A percentile compares a stretch with the other conserved stretches of the same genome.
Conservation (phyloP, 2,888 invertebrate genomes). For the Epinotia demarniana region DNA sequence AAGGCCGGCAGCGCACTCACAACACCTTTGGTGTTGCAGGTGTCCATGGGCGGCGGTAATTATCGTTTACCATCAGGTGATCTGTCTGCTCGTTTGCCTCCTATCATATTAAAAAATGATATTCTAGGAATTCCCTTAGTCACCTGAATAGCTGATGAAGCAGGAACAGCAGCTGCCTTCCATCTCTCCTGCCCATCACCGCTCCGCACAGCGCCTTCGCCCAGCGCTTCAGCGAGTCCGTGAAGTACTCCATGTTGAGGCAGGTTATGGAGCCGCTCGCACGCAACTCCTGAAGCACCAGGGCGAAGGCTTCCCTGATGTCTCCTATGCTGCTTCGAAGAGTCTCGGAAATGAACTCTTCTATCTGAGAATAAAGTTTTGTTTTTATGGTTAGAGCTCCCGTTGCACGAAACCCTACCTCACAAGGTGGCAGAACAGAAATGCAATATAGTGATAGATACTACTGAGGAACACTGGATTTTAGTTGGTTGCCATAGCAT, state of each 20-base stretch:
- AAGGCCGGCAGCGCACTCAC: too few species aligned
- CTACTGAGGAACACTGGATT: too few species aligned
- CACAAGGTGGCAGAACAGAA: too few species aligned
- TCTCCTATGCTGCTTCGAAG: constrained; percentile 59
- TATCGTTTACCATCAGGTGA: too few species aligned
- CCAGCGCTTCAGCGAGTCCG: constrained; percentile 73
- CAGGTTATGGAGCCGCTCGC: constrained; percentile 62
- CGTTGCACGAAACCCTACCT: too few species aligned
- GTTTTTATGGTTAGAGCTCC: too few species aligned
- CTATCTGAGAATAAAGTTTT: constrained; percentile 63
- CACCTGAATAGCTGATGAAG: constrained; percentile 57
- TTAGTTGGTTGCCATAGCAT: too few species aligned
- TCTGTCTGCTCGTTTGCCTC: too few species aligned
- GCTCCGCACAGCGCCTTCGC: constrained; percentile 63
- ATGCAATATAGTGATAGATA: too few species aligned
- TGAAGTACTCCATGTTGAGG: constrained; percentile 48
- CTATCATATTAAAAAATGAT: too few species aligned
- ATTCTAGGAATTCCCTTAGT: neutral
- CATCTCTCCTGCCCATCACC: constrained; percentile 62
- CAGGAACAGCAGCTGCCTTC: constrained; percentile 68
- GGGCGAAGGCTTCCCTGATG: constrained; percentile 68
- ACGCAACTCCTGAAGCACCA: constrained; percentile 67
- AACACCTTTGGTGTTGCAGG: too few species aligned
- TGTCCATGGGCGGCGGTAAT: too few species aligned
- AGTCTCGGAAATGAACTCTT: constrained; percentile 69